Base-by-base conservation (phyloP, 30 jellyfish, hydroid and myxozoan genomes). In the Catostylus mosaicus region DNA sequence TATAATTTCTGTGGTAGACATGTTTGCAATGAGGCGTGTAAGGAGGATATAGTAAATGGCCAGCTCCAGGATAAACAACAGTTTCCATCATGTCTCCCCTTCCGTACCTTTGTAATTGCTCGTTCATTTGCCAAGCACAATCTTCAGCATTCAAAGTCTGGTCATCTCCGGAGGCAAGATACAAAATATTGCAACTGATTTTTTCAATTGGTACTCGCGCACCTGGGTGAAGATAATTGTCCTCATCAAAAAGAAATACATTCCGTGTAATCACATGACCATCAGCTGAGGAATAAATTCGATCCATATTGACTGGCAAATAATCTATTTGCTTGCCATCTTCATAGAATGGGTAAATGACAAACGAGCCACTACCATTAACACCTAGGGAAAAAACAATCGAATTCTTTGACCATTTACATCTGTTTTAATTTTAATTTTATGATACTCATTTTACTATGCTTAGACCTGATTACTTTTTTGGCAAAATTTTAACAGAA, bases 31-130 rank as follows among this genome's bases (percentile, higher is more conserved):
- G 19, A 20, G 83, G 90, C 84, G 73, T 66, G 56, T 50, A 70
- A 1, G 96, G 91, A 52, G 96, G 91, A 43, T 87, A 91, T 9
- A 87, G 35, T 18, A 87, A 72, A 87, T 87, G 96, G 2, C 96
- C 96, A 2, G 96, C 54, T 52, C 69, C 59, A 14, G 91, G 96
- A 43, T 87, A 87, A 0, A 64, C 4, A 12, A 78, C 19, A 11
- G 12, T 0, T 24, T 29, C 54, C 4, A 69, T 3, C 1, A 48
- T 48, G 18, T 63, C 74, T 45, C 31, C 52, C 20, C 51, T 48
- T 10, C 77, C 78, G 67, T n/a, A 37, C 12, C 40, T 38, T 57
- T 14, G 8, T 80, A 73, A n/a, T 16, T 38, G 36, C 31, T 34
- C 46, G 23, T 31, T 0, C 54, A 84, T 30, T 30, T 59, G 29